phyloP scores from a whole-genome alignment of 2,797 vertebrate genomes.

The Diceros bicornis region DNA sequence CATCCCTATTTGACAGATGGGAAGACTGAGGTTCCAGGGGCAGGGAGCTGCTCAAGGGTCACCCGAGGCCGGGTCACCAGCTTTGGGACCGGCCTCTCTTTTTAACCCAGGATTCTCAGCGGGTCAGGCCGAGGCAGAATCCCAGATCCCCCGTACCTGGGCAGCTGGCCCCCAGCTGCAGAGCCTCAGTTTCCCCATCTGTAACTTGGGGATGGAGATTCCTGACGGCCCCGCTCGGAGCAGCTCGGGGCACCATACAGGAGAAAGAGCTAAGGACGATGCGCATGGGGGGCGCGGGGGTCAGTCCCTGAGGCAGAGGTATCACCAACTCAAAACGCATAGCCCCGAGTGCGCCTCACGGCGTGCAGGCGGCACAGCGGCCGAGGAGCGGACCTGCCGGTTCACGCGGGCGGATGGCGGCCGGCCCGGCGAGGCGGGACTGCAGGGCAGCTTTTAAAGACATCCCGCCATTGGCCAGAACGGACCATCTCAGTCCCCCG shows the following conservation, averaged over 20 bases:
- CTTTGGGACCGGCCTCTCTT: neutral
- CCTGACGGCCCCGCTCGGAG: neutral
- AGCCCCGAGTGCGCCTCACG: accelerated
- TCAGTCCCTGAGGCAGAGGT: neutral
- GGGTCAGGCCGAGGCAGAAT: accelerated
- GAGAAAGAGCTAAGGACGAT: neutral
- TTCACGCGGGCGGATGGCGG: accelerated
- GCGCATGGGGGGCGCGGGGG: accelerated
- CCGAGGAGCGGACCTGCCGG: accelerated
- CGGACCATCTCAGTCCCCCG: accelerated
- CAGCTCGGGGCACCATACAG: too few relatives aligned
- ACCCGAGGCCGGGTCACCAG: neutral
- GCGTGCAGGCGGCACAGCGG: neutral
- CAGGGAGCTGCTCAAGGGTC: neutral
- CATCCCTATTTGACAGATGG: neutral
- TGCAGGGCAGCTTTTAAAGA: accelerated
- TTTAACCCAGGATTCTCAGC: neutral
- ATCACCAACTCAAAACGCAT: accelerated
- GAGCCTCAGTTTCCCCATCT: neutral
- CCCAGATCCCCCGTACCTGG: neutral
- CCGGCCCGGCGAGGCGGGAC: neutral
- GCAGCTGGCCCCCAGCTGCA: neutral
- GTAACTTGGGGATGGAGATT: neutral
- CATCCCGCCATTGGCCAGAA: neutral
- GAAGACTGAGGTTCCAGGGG: neutral